A percentile compares a stretch with the other conserved stretches of the same genome.
These are phyloP conservation scores for Yponomeuta sedellus DNA, from an alignment of 2,888 invertebrate species.

Conservation along the genomic window DNA sequence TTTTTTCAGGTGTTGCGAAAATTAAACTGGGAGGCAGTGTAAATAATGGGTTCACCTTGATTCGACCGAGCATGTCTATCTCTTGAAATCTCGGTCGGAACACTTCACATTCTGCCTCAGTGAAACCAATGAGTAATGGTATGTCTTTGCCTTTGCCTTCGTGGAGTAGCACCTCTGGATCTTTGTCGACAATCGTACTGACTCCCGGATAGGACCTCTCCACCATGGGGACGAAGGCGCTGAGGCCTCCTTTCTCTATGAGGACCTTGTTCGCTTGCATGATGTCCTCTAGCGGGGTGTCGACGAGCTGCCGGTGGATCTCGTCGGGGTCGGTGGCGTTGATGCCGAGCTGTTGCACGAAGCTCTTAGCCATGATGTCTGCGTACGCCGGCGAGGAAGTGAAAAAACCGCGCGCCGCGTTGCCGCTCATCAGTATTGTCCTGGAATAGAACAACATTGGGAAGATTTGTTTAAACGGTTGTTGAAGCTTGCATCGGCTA, in stretches of 20 bases:
- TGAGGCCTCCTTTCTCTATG: slow-evolving; percentile 41
- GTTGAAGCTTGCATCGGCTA: no score
- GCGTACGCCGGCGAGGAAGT: slow-evolving; percentile 47
- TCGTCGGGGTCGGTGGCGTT: slow-evolving; percentile 43
- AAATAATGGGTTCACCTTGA: slow-evolving; percentile 34
- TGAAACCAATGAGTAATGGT: slow-evolving; percentile 55
- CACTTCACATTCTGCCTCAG: slow-evolving; percentile 50
- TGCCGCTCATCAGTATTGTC: slow-evolving; percentile 55
- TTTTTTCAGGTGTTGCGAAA: slow-evolving; percentile 31
- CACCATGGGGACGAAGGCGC: slow-evolving; percentile 51
- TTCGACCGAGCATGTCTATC: slow-evolving; percentile 36
- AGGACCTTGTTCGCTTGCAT: slow-evolving; percentile 41
- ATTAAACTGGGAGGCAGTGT: slow-evolving; percentile 36
- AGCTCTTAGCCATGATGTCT: slow-evolving; percentile 32
- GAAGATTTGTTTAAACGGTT: no score
- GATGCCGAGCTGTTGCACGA: slow-evolving; percentile 61
- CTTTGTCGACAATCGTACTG: slow-evolving; percentile 47
- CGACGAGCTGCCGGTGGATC: slow-evolving; percentile 42
- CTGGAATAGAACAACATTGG: slow-evolving; percentile 36
- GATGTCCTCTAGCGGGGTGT: slow-evolving; percentile 43
- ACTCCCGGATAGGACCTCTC: slow-evolving; percentile 48
- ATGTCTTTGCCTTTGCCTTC: slow-evolving; percentile 46
- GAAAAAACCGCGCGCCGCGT: slow-evolving; percentile 41
- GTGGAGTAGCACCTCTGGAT: slow-evolving; percentile 46
- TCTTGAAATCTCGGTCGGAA: slow-evolving; percentile 45